phyloP scores from a whole-genome alignment of 2,797 vertebrate genomes.

The Squalus acanthias region DNA sequence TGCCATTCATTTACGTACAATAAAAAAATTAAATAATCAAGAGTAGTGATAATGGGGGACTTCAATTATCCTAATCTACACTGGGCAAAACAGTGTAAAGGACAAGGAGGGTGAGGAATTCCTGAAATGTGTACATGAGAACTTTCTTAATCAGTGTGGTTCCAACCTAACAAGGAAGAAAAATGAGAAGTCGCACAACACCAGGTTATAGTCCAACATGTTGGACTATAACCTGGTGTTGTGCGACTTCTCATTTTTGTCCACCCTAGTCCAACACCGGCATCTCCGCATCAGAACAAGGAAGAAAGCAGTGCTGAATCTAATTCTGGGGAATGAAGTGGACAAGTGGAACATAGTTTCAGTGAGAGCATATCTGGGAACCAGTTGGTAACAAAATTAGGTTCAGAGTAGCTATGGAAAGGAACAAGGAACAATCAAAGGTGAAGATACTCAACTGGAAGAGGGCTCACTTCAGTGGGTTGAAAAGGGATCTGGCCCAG shows the following conservation, averaged over 20 bases:
- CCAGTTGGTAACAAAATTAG: neutral
- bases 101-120: too few relatives aligned
- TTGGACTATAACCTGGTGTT: too few relatives aligned
- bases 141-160: too few relatives aligned
- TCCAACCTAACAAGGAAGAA: too few relatives aligned
- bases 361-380: neutral
- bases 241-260: too few relatives aligned
- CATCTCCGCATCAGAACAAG: too few relatives aligned
- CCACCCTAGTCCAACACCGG: too few relatives aligned
- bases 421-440: neutral
- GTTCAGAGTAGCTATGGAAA: neutral
- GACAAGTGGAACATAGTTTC: neutral
- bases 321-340: neutral
- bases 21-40: neutral
- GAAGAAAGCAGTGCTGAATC: neutral
- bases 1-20: neutral
- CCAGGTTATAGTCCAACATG: too few relatives aligned
- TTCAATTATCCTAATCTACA: neutral
- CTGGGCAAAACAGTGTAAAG: neutral
- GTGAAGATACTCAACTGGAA: neutral
- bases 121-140: too few relatives aligned
- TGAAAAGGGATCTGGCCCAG: neutral
- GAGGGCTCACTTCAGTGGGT: neutral
- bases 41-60: too few relatives aligned
- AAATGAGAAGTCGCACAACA: too few relatives aligned